Base-by-base conservation (phyloP, 2,113 vertebrate species). In the Festucalex cinctus region DNA sequence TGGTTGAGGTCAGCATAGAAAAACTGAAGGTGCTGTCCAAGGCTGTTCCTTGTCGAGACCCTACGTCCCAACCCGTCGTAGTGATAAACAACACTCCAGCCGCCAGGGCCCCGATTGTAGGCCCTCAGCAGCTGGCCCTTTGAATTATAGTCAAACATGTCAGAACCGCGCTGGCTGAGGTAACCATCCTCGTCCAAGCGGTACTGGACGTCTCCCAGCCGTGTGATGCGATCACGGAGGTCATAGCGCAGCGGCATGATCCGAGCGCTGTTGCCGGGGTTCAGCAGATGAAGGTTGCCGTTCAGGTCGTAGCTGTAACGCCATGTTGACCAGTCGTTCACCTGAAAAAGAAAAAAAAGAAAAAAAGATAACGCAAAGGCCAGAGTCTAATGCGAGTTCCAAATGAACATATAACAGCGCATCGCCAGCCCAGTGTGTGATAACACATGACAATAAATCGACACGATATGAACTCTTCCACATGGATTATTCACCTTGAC, bases 241-340 rank as follows among this genome's bases (percentile, higher is more conserved):
- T 99, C 97, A 0, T 98, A 98, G 76, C 97, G 95, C 36, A 99
- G 88, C 0, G 97, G 97, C 92, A 96, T 92, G 78, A 99, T 88
- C 0, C 97, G 94, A 44, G 94, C 94, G 0, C 94, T 98, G 81
- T 96, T 99, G 0, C 97, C 97, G 0, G 97, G 97, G 74, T 97
- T 98, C 76, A 99, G 79, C 63, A 99, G 86, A 67, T 98, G 97
- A 20, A 99, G 93, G 89, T 99, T 99, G 24, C 97, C 97, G 0
- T 99, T 99, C 54, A 99, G 90, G 87, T 99, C 97, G 0, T 99
- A 99, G 89, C 94, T 99, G 78, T 99, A 99, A 78, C 96, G 96
- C 97, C 97, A 98, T n/a, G 95, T 98, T 1, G 94, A 95, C 88
- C 96, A 95, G 63, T 98, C 96, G 0, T 99, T 99, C 63, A 99